Conservation (phyloP, 2,888 invertebrate species). For the Eupithecia subumbrata region DNA sequence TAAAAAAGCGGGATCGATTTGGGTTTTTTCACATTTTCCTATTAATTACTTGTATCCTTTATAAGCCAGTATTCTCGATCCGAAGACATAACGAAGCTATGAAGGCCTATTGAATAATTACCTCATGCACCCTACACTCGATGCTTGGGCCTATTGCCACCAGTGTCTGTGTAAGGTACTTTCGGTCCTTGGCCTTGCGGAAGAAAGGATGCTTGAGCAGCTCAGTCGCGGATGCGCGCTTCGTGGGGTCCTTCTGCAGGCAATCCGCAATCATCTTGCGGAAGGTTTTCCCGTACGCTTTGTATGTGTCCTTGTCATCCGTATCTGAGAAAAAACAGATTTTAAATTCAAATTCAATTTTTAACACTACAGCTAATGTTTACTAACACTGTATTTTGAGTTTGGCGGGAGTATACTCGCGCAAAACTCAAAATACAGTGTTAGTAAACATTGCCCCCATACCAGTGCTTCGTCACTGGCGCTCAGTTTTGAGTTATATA, state of each 20-base stretch:
- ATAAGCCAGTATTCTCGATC: no score
- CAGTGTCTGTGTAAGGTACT: slow-evolving; percentile 93
- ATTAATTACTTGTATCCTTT: no score
- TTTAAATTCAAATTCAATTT: no score
- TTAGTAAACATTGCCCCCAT: no score
- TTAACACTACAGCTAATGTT: no score
- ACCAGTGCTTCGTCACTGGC: no score
- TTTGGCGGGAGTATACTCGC: no score
- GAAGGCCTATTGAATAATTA: slow-evolving; percentile 55
- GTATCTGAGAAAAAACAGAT: slow-evolving; percentile 80
- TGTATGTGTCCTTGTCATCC: slow-evolving; percentile 98
- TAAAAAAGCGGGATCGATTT: no score
- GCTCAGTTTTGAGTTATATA: no score
- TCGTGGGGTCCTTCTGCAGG: slow-evolving; percentile 97
- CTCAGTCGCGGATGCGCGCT: slow-evolving; percentile 97
- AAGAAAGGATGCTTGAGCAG: slow-evolving; percentile 98
- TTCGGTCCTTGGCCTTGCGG: slow-evolving; percentile 97
- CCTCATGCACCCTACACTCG: slow-evolving; percentile 96
- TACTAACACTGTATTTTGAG: no score
- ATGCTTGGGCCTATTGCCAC: slow-evolving; percentile 94
- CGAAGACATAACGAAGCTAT: background rate
- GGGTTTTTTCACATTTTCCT: no score
- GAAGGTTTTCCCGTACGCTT: slow-evolving; percentile 98
- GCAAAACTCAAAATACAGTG: no score
- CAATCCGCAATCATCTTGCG: slow-evolving; percentile 98